Evolutionary conservation across 2,113 vertebrate genomes (phyloP), one percentile per base, ranked within the genome.

Genomic region (Australoheros scitulus): DNA sequence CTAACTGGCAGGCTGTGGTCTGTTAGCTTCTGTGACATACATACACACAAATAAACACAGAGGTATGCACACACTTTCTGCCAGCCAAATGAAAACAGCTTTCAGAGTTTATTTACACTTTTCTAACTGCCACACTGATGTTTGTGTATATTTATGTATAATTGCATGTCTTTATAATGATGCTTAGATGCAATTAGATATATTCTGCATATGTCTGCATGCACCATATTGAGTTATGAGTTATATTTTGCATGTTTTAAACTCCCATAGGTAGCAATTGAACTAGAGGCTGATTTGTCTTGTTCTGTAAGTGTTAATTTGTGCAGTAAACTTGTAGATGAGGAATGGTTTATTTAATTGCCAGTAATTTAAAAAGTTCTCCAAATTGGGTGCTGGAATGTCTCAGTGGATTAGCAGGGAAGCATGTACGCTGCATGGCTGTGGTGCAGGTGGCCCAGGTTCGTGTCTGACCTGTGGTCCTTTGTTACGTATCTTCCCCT

Each of bases 21-120:
- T 70, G 86, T 84, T 91, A 81, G 84, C 84, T 75, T 79, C 70
- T 76, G 61, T 20, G 41, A 68, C 9, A 70, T 60, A 70, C 74
- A 74, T 36, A 70, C 50, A 32, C 36, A 68, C 65, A 63, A 29
- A 56, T 38, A 61, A 60, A 70, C 29, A 64, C 17, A 60, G 14
- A 18, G 29, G 15, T 65, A 41, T 3, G 52, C 6, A 34, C 20
- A 59, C 11, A 41, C 22, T 26, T 20, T 50, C 50, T 24, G 72
- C 47, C 43, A 41, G 50, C 50, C 61, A 80, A 90, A 72, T 82
- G 18, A 79, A 75, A 75, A 77, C 75, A 64, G 81, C 61, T 81
- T 87, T 81, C 52, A 60, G 24, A 72, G 59, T 75, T 56, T 80
- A 20, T 87, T 87, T 70, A 61, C 64, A 24, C 11, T 52, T 60